These are phyloP conservation scores for Halcyon badia DNA, from an alignment of 2,797 vertebrate species.

Conservation along the genomic window DNA sequence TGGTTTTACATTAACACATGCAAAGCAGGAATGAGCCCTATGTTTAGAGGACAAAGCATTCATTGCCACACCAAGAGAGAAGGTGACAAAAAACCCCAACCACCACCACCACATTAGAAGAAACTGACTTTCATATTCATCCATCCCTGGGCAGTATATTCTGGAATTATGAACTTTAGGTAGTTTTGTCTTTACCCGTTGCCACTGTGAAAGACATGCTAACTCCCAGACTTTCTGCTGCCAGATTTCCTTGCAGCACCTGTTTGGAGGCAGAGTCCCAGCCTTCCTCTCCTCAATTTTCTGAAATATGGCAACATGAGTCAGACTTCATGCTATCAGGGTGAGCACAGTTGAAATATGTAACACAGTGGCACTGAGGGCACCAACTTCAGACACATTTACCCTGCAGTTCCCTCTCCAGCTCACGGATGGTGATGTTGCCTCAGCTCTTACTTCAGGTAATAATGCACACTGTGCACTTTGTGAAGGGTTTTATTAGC, in stretches of 20 bases:
- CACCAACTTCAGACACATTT: background rate
- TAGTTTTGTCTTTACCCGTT: background rate
- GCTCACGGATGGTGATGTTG: background rate
- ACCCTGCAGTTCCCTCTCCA: background rate
- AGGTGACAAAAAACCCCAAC: fast-evolving
- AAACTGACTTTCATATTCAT: background rate
- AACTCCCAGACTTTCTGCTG: background rate
- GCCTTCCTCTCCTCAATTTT: background rate
- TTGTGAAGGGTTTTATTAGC: background rate
- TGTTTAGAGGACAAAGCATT: background rate
- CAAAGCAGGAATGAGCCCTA: background rate
- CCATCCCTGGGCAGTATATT: background rate
- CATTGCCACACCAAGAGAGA: background rate
- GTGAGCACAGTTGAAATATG: background rate
- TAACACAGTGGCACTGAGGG: background rate
- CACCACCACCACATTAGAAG: background rate
- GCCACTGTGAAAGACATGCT: background rate
- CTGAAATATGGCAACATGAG: background rate
- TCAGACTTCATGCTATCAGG: background rate
- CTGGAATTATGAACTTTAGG: background rate
- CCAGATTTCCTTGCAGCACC: background rate
- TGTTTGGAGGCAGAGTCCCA: background rate
- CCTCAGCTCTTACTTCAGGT: background rate
- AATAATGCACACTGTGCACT: background rate
- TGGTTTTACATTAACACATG: background rate